A percentile compares a stretch with the other conserved stretches of the same genome.
Evolutionary conservation across 2,797 vertebrate species (phyloP).

Genomic region (Bovichtus variegatus): DNA sequence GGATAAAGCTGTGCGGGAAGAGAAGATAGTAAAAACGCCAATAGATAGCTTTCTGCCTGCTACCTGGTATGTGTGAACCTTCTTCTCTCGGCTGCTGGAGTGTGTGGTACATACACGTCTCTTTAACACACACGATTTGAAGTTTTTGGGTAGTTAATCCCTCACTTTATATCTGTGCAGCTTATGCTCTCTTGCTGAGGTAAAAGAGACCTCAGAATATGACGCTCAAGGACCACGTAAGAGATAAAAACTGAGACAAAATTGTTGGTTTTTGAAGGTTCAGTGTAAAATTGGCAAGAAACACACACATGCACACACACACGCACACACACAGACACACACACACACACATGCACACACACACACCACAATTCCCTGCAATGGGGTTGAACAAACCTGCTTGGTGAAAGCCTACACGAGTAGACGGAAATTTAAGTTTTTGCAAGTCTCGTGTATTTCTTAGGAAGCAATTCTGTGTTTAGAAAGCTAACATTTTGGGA

Average conservation of each 20-base stretch:
- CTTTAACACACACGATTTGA: not conserved
- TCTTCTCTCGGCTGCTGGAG: not conserved
- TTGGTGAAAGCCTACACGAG: slow-evolving; percentile 28
- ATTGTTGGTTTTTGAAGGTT: not conserved
- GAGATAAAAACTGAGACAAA: not conserved
- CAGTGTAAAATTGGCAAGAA: not conserved
- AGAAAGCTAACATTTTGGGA: not conserved
- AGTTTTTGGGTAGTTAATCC: not conserved
- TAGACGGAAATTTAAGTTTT: not conserved
- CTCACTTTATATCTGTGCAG: not conserved
- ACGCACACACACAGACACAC: not conserved
- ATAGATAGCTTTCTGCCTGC: slow-evolving; percentile 1
- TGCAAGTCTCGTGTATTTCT: not conserved
- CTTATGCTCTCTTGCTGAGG: not conserved
- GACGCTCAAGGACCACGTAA: slow-evolving; percentile 1
- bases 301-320: no score
- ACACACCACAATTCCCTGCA: not conserved
- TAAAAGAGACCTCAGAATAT: slow-evolving; percentile 12
- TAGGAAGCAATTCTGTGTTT: not conserved
- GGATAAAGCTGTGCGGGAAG: slow-evolving; percentile 26
- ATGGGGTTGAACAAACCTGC: not conserved
- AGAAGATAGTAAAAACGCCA: slow-evolving; percentile 27
- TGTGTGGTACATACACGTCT: not conserved
- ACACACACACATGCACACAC: not conserved
- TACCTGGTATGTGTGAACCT: slow-evolving; percentile 4